These are phyloP conservation scores for Ctenosaura bakeri DNA, from an alignment of 2,797 vertebrate genomes.

Conservation along the genomic window DNA sequence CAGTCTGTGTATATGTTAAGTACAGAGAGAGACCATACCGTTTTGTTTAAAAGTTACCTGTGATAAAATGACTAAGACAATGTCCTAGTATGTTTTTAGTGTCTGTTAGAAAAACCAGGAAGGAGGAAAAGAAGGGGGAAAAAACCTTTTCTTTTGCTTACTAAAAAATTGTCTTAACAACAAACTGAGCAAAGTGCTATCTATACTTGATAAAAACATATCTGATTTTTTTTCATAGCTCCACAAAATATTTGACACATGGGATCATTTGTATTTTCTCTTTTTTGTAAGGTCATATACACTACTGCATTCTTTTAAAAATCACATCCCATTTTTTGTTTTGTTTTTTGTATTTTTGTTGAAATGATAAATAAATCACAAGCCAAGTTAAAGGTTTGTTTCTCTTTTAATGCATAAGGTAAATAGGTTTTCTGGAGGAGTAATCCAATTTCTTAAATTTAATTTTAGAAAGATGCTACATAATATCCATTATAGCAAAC, in stretches of 20 bases:
- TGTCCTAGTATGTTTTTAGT: neutral
- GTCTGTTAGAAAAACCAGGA: neutral
- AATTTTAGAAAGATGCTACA: slow-evolving; percentile 83
- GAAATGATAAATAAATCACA: slow-evolving; percentile 20
- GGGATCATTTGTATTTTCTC: neutral
- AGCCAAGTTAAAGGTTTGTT: slow-evolving; percentile 15
- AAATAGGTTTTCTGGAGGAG: slow-evolving; percentile 82
- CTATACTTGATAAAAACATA: slow-evolving; percentile 6
- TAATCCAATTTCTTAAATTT: slow-evolving; percentile 85
- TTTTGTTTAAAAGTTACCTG: neutral
- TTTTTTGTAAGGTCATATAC: neutral
- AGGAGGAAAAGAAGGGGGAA: neutral
- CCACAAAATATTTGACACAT: slow-evolving; percentile 28
- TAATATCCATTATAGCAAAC: slow-evolving; percentile 80
- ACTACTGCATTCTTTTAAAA: slow-evolving; percentile 24
- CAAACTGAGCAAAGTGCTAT: neutral
- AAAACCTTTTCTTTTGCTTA: neutral
- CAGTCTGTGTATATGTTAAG: neutral
- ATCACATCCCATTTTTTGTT: slow-evolving; percentile 8
- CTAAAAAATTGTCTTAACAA: neutral
- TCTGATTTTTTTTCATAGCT: neutral
- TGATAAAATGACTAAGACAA: neutral
- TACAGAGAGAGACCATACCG: neutral
- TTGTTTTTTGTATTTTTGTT: neutral
- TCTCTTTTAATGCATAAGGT: slow-evolving; percentile 77